Conservation (phyloP, 1,140 invertebrate species). For the Saccostrea echinata region DNA sequence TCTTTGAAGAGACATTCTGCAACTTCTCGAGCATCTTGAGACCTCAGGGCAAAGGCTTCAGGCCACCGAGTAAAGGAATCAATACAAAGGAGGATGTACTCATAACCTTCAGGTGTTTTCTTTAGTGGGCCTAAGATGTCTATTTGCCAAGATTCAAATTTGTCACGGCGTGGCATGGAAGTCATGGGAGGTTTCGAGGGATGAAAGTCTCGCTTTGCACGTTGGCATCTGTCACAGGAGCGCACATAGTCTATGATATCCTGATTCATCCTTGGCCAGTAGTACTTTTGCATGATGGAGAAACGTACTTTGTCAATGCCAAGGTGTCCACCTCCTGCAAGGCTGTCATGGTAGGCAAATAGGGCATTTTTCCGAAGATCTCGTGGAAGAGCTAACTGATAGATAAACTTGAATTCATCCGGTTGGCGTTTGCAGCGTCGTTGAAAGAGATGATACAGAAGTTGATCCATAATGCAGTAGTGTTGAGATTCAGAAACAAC, state of each 20-base stretch:
- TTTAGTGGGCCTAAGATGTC: constrained; percentile 60
- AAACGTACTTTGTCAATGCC: constrained; percentile 20
- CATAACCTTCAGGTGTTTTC: constrained; percentile 48
- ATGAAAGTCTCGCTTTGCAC: constrained; percentile 36
- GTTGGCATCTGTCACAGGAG: constrained; percentile 46
- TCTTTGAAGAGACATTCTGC: constrained; percentile 53
- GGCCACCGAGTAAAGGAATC: constrained; percentile 57
- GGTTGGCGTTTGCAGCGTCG: constrained; percentile 7
- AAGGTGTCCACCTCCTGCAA: constrained; percentile 46
- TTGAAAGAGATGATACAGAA: constrained; percentile 56
- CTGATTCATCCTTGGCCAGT: constrained; percentile 51
- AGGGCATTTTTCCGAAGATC: constrained; percentile 33
- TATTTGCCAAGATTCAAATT: constrained; percentile 55
- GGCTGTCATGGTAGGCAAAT: constrained; percentile 45
- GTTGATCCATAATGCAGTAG: constrained; percentile 36
- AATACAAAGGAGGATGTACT: constrained; percentile 59
- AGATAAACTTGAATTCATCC: not conserved
- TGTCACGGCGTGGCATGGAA: constrained; percentile 41
- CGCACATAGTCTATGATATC: constrained; percentile 35
- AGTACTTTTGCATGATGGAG: constrained; percentile 45
- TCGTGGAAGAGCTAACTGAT: constrained; percentile 45
- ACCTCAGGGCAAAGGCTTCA: constrained; percentile 55
- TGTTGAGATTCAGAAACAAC: too few species aligned
- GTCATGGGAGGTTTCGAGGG: not conserved
- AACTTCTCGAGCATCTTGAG: constrained; percentile 52